Percentiles rank a stretch among this genome's conserved stretches.
Conservation (phyloP, 2,113 vertebrate genomes). For the Halcyon malimbica region DNA sequence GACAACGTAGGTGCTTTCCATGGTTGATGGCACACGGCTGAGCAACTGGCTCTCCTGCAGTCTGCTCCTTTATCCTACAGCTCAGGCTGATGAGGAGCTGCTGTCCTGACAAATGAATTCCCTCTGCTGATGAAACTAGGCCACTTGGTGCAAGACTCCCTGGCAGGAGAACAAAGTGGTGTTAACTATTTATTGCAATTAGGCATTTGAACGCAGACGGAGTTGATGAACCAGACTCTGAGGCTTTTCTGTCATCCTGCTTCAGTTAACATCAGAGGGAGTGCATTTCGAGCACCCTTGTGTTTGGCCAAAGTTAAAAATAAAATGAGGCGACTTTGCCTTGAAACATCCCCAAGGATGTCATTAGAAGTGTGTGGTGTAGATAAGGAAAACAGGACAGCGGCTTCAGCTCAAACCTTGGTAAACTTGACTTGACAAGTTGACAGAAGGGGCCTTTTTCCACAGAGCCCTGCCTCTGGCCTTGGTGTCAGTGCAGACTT, state of each 20-base stretch:
- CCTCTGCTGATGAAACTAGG: conserved; percentile 8
- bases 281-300: not conserved
- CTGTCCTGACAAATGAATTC: not conserved
- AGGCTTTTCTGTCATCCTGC: not conserved
- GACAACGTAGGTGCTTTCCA: not conserved
- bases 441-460: conserved; percentile 5
- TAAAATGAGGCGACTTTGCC: not conserved
- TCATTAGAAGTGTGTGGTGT: not conserved
- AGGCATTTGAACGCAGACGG: not conserved
- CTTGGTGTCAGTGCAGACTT: not conserved
- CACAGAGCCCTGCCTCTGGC: not conserved
- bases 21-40: not conserved
- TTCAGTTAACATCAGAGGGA: not conserved
- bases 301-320: not conserved
- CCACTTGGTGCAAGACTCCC: not conserved
- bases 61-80: not conserved
- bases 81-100: not conserved
- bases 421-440: not conserved
- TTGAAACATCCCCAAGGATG: not conserved
- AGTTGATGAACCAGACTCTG: not conserved
- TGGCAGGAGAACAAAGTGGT: not conserved
- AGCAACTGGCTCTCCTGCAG: not conserved
- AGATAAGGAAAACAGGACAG: not conserved
- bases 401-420: not conserved
- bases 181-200: not conserved